A percentile compares a stretch with the other conserved stretches of the same genome.
Evolutionary conservation across 2,113 vertebrate genomes (phyloP).

Genomic region (Lophochroa leadbeateri): DNA sequence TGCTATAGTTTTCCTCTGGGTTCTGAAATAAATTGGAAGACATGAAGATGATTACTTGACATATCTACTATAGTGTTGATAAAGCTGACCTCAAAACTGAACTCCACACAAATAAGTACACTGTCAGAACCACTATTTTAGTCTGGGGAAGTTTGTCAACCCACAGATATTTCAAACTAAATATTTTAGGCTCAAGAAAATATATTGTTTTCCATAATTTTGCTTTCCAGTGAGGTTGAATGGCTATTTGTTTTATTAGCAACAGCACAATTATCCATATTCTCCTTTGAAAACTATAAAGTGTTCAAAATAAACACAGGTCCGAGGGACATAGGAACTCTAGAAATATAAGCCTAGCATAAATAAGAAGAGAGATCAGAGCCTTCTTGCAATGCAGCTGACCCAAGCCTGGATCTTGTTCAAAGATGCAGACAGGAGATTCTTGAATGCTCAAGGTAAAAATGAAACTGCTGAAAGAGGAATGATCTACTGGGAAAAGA

Average conservation of each 20-base stretch:
- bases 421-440: not conserved
- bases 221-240: not conserved
- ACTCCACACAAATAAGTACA: not conserved
- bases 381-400: not conserved
- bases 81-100: not conserved
- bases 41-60: not conserved
- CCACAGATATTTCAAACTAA: not conserved
- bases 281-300: not conserved
- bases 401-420: not conserved
- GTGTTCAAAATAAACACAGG: not conserved
- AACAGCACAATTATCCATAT: not conserved
- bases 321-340: not conserved
- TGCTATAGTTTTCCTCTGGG: slow-evolving; percentile 70
- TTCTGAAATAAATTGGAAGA: slow-evolving; percentile 54
- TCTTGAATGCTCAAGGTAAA: not conserved
- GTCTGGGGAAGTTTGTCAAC: not conserved
- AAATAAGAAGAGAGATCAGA: not conserved
- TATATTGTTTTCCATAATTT: not conserved
- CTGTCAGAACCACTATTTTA: not conserved
- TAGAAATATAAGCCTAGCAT: not conserved
- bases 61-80: not conserved
- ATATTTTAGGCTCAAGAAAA: not conserved
- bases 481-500: not conserved
- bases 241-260: not conserved
- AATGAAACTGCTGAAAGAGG: not conserved